Conservation (phyloP, 2,888 invertebrate genomes). For the Acrobasis consociella region DNA sequence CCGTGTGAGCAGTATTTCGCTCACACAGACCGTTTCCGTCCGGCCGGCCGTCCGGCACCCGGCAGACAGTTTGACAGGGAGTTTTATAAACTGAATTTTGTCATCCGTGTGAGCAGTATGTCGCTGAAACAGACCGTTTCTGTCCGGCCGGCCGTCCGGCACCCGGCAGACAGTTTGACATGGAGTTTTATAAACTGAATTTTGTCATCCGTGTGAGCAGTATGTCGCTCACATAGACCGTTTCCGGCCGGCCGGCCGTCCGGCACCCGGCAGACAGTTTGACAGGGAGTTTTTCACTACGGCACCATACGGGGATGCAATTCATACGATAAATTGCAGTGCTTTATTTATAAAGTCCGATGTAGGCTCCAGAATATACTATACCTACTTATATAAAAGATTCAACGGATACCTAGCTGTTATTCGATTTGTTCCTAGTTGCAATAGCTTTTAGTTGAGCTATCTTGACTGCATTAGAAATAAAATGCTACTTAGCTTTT, state of each 20-base stretch:
- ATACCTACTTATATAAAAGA: too few species aligned
- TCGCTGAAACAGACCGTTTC: background rate
- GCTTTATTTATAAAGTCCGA: background rate
- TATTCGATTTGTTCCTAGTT: too few species aligned
- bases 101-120: background rate
- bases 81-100: conserved; percentile 16
- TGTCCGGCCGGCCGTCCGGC: background rate
- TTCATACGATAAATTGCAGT: conserved; percentile 26
- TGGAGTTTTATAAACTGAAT: background rate
- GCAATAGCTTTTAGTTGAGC: too few species aligned
- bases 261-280: conserved; percentile 58
- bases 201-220: background rate
- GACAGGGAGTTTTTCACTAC: conserved; percentile 65
- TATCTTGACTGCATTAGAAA: too few species aligned
- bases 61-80: background rate
- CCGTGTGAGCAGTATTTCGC: too few species aligned
- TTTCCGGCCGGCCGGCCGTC: conserved; percentile 5
- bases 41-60: too few species aligned
- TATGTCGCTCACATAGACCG: conserved; percentile 1
- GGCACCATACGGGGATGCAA: conserved; percentile 27
- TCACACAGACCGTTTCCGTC: too few species aligned
- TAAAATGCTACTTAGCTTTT: too few species aligned
- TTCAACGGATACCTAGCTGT: too few species aligned
- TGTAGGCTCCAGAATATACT: background rate
- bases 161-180: too few species aligned